Conservation (phyloP, 2,113 vertebrate species). For the Callaeas wilsoni region DNA sequence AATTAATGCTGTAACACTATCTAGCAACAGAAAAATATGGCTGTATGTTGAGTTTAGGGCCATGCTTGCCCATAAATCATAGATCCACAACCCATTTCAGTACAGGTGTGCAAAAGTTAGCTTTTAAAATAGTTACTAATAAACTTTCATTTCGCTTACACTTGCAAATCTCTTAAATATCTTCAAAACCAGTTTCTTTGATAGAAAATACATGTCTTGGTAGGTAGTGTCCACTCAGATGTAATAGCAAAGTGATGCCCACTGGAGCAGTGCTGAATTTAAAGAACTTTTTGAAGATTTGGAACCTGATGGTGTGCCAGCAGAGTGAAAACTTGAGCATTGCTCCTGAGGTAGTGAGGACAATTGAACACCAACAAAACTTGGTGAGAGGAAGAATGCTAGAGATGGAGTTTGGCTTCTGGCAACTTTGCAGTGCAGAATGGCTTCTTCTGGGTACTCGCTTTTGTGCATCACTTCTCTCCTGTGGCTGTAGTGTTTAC, state of each 20-base stretch:
- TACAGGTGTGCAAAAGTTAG: slow-evolving; percentile 30
- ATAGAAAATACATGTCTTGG: background rate
- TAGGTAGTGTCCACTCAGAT: background rate
- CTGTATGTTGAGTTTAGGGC: background rate
- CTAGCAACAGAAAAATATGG: background rate
- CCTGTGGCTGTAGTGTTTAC: background rate
- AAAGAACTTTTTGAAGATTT: background rate
- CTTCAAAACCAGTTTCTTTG: slow-evolving; percentile 3
- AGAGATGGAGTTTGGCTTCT: background rate
- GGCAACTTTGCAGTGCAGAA: background rate
- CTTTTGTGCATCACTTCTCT: background rate
- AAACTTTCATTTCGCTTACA: background rate
- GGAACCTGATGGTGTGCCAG: background rate
- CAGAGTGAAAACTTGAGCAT: background rate
- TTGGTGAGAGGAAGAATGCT: background rate
- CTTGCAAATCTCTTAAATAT: slow-evolving; percentile 11
- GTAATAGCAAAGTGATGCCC: background rate
- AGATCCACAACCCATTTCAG: background rate
- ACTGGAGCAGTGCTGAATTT: background rate
- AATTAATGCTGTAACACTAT: background rate
- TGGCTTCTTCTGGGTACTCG: background rate
- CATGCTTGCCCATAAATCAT: background rate
- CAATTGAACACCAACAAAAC: background rate
- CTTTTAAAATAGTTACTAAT: slow-evolving; percentile 13
- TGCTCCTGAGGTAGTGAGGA: background rate